Evolutionary conservation across 2,797 vertebrate species (phyloP).

Genomic region (Sebastes jordani): DNA sequence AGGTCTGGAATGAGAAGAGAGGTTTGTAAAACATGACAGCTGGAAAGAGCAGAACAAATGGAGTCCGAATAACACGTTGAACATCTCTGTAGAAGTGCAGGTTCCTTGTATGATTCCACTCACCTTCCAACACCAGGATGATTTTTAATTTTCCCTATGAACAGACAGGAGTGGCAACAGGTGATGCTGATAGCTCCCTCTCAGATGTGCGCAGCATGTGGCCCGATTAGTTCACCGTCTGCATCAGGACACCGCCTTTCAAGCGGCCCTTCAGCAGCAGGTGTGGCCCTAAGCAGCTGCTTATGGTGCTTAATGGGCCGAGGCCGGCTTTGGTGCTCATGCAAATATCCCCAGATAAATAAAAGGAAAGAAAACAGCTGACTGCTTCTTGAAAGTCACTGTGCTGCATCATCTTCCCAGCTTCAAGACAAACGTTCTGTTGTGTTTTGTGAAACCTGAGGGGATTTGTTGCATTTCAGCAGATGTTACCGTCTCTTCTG

Average conservation of each 20-base stretch:
- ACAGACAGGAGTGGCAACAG: not conserved
- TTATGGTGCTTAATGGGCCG: slow-evolving; percentile 23
- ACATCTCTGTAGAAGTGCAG: not conserved
- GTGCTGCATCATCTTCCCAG: not conserved
- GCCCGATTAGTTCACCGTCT: not conserved
- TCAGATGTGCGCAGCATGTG: slow-evolving; percentile 10
- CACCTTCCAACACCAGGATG: not conserved
- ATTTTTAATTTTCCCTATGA: not conserved
- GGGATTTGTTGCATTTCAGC: not conserved
- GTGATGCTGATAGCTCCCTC: not conserved
- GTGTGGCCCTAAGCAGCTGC: slow-evolving; percentile 37
- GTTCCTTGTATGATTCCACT: not conserved
- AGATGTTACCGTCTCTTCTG: not conserved
- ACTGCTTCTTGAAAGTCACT: slow-evolving; percentile 15
- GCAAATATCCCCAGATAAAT: not conserved
- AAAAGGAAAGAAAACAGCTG: not conserved
- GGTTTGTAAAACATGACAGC: not conserved
- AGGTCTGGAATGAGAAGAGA: not conserved
- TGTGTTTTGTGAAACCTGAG: not conserved
- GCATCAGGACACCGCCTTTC: slow-evolving; percentile 5
- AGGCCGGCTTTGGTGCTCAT: not conserved
- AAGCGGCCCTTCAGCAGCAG: slow-evolving; percentile 1
- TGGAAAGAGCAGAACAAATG: not conserved
- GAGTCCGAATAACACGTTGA: not conserved
- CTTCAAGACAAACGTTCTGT: not conserved